phyloP scores from a whole-genome alignment of 2,797 vertebrate species.

The Helostoma temminkii region DNA sequence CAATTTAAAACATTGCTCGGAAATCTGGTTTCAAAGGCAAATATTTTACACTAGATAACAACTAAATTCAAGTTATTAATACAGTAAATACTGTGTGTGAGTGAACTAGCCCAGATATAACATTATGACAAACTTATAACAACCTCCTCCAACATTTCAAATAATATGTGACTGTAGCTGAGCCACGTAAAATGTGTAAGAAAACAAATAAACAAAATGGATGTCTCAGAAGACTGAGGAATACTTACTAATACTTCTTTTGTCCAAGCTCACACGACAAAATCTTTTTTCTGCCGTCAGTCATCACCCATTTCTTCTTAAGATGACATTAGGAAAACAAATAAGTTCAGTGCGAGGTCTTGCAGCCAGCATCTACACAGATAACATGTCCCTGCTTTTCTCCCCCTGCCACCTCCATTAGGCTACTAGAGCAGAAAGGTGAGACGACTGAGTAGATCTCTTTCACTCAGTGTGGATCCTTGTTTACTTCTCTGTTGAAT shows the following conservation, averaged over 20 bases:
- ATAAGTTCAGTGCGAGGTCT: background rate
- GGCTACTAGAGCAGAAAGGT: background rate
- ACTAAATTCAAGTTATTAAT: too few species aligned
- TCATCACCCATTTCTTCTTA: background rate
- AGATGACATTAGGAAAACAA: background rate
- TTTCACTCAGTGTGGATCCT: background rate
- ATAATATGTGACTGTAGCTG: background rate
- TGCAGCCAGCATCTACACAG: background rate
- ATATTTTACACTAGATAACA: too few species aligned
- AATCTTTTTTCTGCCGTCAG: background rate
- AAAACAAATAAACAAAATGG: background rate
- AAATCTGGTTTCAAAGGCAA: too few species aligned
- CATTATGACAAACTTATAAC: background rate
- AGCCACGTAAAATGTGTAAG: background rate
- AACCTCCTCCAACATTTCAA: background rate
- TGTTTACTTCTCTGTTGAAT: background rate
- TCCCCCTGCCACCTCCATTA: too few species aligned
- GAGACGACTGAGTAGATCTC: background rate
- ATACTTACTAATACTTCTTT: too few species aligned
- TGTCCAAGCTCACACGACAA: conserved; percentile 18
- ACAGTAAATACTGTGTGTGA: too few species aligned
- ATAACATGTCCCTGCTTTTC: too few species aligned
- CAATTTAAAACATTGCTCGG: too few species aligned
- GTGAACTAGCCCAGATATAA: too few species aligned
- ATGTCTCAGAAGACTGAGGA: background rate